Evolutionary conservation across 1,140 invertebrate genomes (phyloP).

Genomic region (Manduca sexta): DNA sequence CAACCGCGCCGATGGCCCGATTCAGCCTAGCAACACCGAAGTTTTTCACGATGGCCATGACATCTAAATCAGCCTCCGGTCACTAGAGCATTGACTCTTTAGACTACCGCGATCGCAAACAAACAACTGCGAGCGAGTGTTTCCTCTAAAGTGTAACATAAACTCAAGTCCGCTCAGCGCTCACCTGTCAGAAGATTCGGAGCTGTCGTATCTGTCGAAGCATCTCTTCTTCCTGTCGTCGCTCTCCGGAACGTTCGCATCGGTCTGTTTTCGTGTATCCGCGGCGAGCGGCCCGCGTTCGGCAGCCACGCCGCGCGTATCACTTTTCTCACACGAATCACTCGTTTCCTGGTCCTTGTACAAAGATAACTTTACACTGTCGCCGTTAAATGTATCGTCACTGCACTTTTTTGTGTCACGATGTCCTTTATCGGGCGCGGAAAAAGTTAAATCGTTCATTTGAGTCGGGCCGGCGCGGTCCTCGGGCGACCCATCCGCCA

Average conservation of each 20-base stretch:
- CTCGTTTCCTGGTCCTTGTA: constrained; percentile 58
- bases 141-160: constrained; percentile 35
- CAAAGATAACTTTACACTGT: constrained; percentile 62
- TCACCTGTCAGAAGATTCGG: constrained; percentile 92
- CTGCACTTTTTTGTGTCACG: constrained; percentile 71
- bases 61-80: constrained; percentile 67
- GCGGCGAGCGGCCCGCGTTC: constrained; percentile 41
- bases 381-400: constrained; percentile 48
- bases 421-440: constrained; percentile 50
- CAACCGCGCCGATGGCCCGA: constrained; percentile 40
- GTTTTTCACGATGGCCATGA: constrained; percentile 62
- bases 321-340: constrained; percentile 69
- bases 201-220: constrained; percentile 90
- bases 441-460: constrained; percentile 67
- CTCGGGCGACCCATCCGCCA: constrained; percentile 70
- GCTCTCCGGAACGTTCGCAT: constrained; percentile 49
- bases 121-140: constrained; percentile 19
- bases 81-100: constrained; percentile 68
- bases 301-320: constrained; percentile 63
- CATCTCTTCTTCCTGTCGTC: constrained; percentile 86
- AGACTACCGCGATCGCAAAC: constrained; percentile 19
- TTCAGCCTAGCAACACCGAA: constrained; percentile 50
- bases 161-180: constrained; percentile 64
- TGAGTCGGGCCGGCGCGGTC: constrained; percentile 46
- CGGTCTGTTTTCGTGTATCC: constrained; percentile 46